phyloP scores from a whole-genome alignment of 1,140 invertebrate species.

The Cardiocondyla obscurior region DNA sequence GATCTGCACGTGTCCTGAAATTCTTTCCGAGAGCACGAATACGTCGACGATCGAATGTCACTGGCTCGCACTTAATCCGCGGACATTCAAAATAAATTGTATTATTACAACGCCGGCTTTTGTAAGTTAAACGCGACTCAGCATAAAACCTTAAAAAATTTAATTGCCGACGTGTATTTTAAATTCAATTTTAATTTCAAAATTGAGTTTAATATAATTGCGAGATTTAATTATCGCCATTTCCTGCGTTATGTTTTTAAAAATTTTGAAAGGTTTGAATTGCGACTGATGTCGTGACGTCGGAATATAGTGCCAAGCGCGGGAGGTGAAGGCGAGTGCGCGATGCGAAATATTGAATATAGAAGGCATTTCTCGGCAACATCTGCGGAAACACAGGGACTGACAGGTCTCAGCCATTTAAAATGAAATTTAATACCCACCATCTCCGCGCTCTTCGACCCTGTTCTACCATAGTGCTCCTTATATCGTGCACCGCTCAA shows the following conservation, averaged over 20 bases:
- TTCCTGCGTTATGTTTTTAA: too few relatives aligned
- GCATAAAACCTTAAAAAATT: too few relatives aligned
- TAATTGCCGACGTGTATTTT: too few relatives aligned
- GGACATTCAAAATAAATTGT: too few relatives aligned
- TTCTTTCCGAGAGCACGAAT: too few relatives aligned
- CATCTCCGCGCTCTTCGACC: background rate
- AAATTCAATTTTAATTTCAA: too few relatives aligned
- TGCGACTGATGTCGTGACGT: conserved; percentile 18
- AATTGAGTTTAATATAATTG: too few relatives aligned
- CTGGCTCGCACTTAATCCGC: too few relatives aligned
- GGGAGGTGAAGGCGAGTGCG: conserved; percentile 38
- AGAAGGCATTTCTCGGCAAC: conserved; percentile 61
- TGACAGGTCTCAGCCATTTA: conserved; percentile 73
- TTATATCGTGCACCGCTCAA: conserved; percentile 8
- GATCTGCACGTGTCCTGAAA: conserved; percentile 16
- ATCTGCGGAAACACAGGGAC: conserved; percentile 74
- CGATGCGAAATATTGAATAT: conserved; percentile 68
- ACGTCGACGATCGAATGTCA: background rate
- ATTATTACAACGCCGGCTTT: too few relatives aligned
- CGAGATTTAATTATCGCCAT: too few relatives aligned
- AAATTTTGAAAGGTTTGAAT: too few relatives aligned
- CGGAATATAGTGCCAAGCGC: conserved; percentile 27
- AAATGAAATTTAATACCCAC: conserved; percentile 72
- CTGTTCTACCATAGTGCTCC: background rate
- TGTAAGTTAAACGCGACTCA: too few relatives aligned